Base-by-base conservation (phyloP, 2,888 invertebrate genomes). In the Athalia circularis region DNA sequence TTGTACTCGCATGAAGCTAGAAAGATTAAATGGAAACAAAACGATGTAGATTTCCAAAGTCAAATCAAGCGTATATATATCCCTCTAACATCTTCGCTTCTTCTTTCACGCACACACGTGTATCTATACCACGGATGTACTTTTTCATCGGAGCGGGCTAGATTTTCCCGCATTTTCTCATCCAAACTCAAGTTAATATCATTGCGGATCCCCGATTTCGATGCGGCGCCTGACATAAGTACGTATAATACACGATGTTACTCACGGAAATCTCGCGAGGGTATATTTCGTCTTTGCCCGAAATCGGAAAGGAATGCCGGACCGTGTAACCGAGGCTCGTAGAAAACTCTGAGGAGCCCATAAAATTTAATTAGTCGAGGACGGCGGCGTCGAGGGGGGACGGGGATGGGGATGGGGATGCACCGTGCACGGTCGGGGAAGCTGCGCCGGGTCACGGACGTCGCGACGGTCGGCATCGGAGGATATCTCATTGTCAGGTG, bases 281-380 rank as follows among this genome's bases (percentile, higher is more conserved):
- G n/a, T n/a, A n/a, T n/a, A n/a, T n/a, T n/a, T n/a, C n/a, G n/a
- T n/a, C n/a, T n/a, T n/a, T n/a, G n/a, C n/a, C n/a, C n/a, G 75
- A 52, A 75, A 62, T 50, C 62, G n/a, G 50, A 54, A 77, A 82
- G 81, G 84, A 85, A 85, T 82, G 82, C 77, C 61, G 79, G 76
- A 77, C 79, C 79, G 80, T 74, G 68, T 57, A 59, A 59, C 72
- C 61, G 78, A 29, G 29, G 75, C 77, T 29, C 64, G 57, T 64
- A 72, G 75, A 48, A 29, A 61, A 48, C 54, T 75, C 70, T 79
- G 77, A 81, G 29, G 29, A 84, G 83, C 85, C 85, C 83, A 86
- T 87, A 87, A 86, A 86, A 87, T 86, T 87, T 86, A 87, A 87
- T 87, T 86, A 86, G 85, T 82, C 81, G 62, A 52, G n/a, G 52